Evolutionary conservation across 2,797 vertebrate genomes (phyloP).

Genomic region (Mormyrus proboscirostris): DNA sequence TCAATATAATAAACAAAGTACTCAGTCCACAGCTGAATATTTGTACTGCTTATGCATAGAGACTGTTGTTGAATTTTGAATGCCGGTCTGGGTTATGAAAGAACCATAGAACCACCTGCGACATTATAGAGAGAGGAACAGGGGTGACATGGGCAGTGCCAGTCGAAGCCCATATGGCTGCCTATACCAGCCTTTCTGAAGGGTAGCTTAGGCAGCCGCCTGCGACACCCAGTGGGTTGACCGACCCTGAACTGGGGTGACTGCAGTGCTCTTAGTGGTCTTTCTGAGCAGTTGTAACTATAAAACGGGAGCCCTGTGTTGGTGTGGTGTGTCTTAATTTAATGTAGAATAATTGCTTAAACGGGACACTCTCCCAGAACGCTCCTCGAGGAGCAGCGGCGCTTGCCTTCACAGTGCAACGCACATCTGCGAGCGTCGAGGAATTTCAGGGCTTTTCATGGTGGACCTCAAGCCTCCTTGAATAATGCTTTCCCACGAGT

Average conservation of each 20-base stretch:
- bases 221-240: background rate
- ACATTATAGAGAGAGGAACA: background rate
- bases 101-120: background rate
- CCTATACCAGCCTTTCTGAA: background rate
- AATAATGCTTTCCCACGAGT: background rate
- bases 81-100: background rate
- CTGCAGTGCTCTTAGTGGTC: background rate
- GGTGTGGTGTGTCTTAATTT: background rate
- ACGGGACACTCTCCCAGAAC: background rate
- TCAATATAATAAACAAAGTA: background rate
- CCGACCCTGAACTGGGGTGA: background rate
- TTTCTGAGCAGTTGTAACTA: background rate
- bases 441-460: background rate
- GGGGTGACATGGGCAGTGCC: background rate
- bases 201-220: background rate
- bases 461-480: background rate
- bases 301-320: background rate
- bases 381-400: background rate
- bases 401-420: background rate
- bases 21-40: background rate
- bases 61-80: background rate
- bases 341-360: background rate
- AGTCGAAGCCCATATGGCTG: background rate
- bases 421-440: background rate
- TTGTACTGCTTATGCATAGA: background rate